Percentiles rank a stretch among this genome's conserved stretches.
phyloP scores from a whole-genome alignment of 2,888 invertebrate species.

The Seira musarum region DNA sequence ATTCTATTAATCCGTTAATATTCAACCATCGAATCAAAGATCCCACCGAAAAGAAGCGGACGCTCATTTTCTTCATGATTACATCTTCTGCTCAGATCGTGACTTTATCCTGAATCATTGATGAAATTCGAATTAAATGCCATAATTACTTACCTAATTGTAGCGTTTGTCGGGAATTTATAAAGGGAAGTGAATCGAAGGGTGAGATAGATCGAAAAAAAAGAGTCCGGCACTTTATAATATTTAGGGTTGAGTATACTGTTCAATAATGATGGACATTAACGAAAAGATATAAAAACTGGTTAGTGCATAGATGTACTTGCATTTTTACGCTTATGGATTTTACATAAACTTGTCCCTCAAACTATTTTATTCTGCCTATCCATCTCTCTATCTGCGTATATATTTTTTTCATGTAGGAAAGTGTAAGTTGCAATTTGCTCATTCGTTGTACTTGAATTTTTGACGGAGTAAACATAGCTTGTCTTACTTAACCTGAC shows the following conservation, averaged over 20 bases:
- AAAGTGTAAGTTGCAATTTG: conserved; percentile 50
- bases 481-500: conserved; percentile 49
- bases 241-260: no score
- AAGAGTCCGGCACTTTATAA: conserved; percentile 12
- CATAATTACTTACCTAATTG: conserved; percentile 58
- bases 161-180: conserved; percentile 53
- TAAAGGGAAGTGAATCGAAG: conserved; percentile 38
- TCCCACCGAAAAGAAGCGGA: no score
- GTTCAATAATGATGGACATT: conserved; percentile 23
- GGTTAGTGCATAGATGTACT: no score
- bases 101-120: conserved; percentile 51
- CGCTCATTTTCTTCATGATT: conserved; percentile 15
- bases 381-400: conserved; percentile 1
- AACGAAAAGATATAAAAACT: conserved; percentile 38
- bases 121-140: conserved; percentile 56
- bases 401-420: background rate
- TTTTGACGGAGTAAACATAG: conserved; percentile 46
- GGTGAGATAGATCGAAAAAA: background rate
- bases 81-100: conserved; percentile 33
- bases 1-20: conserved; percentile 54
- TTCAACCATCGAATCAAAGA: background rate
- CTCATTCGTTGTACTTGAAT: conserved; percentile 26
- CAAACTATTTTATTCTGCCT: no score
- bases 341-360: no score
- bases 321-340: no score